Percentiles rank a stretch among this genome's conserved stretches.
These are phyloP conservation scores for Megaceryle alcyon DNA, from an alignment of 2,797 vertebrate species.

Conservation along the genomic window DNA sequence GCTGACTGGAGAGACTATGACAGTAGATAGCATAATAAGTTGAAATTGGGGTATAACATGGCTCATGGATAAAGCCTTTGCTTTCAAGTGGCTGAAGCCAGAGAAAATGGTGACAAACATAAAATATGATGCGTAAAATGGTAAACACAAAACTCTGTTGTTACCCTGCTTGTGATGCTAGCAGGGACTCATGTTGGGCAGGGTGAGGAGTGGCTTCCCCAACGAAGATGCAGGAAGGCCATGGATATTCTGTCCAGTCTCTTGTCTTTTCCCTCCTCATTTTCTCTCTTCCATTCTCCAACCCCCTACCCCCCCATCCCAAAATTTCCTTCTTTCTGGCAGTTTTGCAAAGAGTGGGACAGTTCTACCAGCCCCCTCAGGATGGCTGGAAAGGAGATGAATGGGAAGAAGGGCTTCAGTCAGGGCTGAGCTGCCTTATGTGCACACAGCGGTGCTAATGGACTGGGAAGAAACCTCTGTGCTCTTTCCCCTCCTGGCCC, in stretches of 20 bases:
- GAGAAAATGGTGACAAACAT: neutral
- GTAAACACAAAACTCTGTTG: neutral
- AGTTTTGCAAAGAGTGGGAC: neutral
- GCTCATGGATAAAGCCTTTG: neutral
- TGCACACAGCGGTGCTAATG: neutral
- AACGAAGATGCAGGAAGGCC: neutral
- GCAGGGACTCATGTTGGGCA: neutral
- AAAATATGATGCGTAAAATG: neutral
- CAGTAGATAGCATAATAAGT: neutral
- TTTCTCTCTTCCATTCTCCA: neutral
- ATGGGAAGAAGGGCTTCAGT: neutral
- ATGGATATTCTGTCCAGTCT: neutral
- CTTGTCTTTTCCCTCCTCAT: neutral
- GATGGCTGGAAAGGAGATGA: neutral
- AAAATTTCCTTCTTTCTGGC: neutral
- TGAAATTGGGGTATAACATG: neutral
- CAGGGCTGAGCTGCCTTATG: neutral
- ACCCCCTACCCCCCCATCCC: rapidly evolving
- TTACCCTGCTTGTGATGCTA: neutral
- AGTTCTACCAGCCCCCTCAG: neutral
- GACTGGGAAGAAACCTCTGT: neutral
- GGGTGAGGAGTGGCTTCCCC: neutral
- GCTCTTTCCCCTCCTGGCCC: neutral
- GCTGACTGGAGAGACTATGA: neutral
- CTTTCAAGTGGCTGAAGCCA: neutral